These are phyloP conservation scores for Aegithalos caudatus DNA, from an alignment of 2,113 vertebrate genomes.

Conservation along the genomic window DNA sequence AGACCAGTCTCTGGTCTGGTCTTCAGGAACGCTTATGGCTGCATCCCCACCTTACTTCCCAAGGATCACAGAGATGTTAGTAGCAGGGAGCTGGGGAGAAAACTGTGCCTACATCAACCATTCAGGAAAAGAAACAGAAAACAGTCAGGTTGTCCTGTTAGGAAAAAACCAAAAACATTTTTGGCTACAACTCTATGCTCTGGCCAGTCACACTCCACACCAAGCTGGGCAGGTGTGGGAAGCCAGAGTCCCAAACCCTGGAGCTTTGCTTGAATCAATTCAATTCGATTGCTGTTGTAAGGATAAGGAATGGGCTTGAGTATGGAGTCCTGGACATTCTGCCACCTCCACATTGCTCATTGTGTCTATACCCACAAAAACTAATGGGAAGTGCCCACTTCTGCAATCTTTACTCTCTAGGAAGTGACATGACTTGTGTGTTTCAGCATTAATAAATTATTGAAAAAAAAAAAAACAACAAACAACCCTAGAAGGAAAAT, in stretches of 20 bases:
- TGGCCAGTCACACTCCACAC: neutral
- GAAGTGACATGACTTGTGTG: slow-evolving; percentile 50
- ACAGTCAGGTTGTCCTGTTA: neutral
- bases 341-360: neutral
- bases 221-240: neutral
- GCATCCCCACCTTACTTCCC: neutral
- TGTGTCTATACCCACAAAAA: neutral
- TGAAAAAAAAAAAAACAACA: neutral
- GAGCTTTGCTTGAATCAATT: neutral
- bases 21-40: neutral
- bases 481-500: neutral
- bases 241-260: neutral
- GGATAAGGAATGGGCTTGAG: neutral
- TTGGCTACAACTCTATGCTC: neutral
- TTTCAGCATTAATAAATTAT: slow-evolving; percentile 73
- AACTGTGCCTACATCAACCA: neutral
- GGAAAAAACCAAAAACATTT: neutral
- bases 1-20: neutral
- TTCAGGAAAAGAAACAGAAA: neutral
- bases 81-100: neutral
- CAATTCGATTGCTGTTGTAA: neutral
- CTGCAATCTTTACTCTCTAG: slow-evolving; percentile 42
- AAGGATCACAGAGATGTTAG: neutral
- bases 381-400: slow-evolving; percentile 16
- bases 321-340: neutral